Evolutionary conservation across 1,140 invertebrate species (phyloP), one percentile per base, ranked within the genome.

Genomic region (Ganaspis sp.): DNA sequence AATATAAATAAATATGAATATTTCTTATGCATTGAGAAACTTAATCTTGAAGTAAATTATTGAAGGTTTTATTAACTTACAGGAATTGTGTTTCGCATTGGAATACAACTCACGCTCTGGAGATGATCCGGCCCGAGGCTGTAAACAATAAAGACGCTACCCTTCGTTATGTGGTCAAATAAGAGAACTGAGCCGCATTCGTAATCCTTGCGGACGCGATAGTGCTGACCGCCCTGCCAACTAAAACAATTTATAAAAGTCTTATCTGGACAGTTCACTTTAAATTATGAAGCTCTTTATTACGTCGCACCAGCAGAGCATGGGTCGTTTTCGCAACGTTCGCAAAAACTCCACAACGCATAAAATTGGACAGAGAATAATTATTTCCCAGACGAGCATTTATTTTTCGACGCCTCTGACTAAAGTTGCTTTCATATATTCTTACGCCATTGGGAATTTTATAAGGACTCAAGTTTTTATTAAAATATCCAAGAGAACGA

Each of bases 271-370:
- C 84, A 81, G 84, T 78, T 84, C 82, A 81, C 78, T 87, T 87
- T 85, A 87, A 87, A 87, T 87, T 87, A 87, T 83, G 82, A 83
- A 86, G 75, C 85, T 83, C 85, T 87, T 87, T 87, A 87, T 87
- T 85, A 87, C 85, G 53, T 15, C 49, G 42, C 73, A 53, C 45
- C 5, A 17, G n/a, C 19, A 49, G 72, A 78, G 71, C 64, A 69
- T 38, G 15, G 23, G 45, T 49, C 45, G 17, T 5, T 49, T 40
- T 49, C 17, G 45, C 45, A 49, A 49, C n/a, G 45, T 49, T 49
- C 45, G 45, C 45, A 49, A 49, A 49, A 49, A 49, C 17, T 49
- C 45, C n/a, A 17, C n/a, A n/a, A 49, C n/a, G 45, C 45, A 49
- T n/a, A 49, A 49, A 49, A 49, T 49, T 49, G n/a, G 45, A 49